A percentile compares a stretch with the other conserved stretches of the same genome.
Evolutionary conservation across 1,140 invertebrate genomes (phyloP).

Genomic region (Phthorimaea operculella): DNA sequence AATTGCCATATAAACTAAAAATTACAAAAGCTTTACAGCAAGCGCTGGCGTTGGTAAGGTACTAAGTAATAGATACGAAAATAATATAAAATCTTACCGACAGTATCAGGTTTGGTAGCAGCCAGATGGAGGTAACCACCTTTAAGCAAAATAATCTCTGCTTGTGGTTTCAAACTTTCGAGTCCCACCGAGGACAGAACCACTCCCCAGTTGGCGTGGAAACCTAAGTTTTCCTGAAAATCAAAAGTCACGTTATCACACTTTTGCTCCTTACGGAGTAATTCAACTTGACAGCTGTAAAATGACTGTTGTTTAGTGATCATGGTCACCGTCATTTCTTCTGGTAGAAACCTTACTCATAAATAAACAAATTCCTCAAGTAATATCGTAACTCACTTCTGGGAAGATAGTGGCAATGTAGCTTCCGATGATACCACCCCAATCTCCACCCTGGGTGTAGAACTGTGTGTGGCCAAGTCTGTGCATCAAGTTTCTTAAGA

Average conservation of each 20-base stretch:
- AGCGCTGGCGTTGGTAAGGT: no score
- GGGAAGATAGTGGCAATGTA: conserved; percentile 77
- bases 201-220: conserved; percentile 36
- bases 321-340: no score
- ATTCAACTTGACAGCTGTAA: no score
- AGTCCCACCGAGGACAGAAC: conserved; percentile 3
- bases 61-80: no score
- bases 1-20: not conserved
- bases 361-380: no score
- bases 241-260: no score
- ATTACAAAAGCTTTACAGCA: no score
- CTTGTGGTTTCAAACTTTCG: conserved; percentile 16
- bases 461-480: conserved; percentile 81
- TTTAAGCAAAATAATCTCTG: conserved; percentile 71
- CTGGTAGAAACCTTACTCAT: no score
- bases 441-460: conserved; percentile 89
- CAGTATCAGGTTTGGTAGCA: conserved; percentile 90
- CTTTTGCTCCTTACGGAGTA: no score
- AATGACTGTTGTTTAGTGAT: no score
- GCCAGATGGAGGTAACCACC: conserved; percentile 87
- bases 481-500: conserved; percentile 87
- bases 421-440: conserved; percentile 74
- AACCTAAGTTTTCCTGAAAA: conserved; percentile 68
- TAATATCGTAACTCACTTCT: conserved; percentile 53
- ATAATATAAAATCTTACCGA: conserved; percentile 70